A percentile compares a stretch with the other conserved stretches of the same genome.
Evolutionary conservation across 2,113 vertebrate species (phyloP).

Genomic region (Mionectes macconnelli): DNA sequence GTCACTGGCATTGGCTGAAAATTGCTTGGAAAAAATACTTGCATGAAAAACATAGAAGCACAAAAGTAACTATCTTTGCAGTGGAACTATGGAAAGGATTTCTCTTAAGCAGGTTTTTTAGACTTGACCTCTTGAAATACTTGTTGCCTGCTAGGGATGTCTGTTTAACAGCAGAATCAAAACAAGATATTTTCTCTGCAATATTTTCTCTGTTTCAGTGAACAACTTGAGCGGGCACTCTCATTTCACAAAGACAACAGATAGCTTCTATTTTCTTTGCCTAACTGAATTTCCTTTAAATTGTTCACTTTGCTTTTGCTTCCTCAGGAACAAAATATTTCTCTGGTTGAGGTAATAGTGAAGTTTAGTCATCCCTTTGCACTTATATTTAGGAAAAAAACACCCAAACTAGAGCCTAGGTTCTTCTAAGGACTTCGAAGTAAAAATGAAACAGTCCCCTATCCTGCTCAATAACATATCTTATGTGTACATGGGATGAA

Average conservation of each 20-base stretch:
- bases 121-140: neutral
- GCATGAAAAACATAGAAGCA: neutral
- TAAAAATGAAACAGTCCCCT: neutral
- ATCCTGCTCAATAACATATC: fast-evolving
- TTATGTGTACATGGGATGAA: neutral
- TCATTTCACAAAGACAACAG: neutral
- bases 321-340: neutral
- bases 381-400: neutral
- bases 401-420: neutral
- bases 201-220: neutral
- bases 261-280: neutral
- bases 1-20: neutral
- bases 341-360: neutral
- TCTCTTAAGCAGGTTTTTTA: neutral
- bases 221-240: fast-evolving
- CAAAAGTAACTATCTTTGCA: neutral
- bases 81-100: neutral
- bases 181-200: fast-evolving
- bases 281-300: neutral
- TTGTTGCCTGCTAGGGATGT: neutral
- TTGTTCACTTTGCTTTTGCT: neutral
- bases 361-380: neutral
- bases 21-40: neutral
- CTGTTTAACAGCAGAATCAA: neutral
- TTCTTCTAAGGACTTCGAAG: neutral